Base-by-base conservation (phyloP, 2,113 vertebrate genomes). In the Gorsachius goisagi region DNA sequence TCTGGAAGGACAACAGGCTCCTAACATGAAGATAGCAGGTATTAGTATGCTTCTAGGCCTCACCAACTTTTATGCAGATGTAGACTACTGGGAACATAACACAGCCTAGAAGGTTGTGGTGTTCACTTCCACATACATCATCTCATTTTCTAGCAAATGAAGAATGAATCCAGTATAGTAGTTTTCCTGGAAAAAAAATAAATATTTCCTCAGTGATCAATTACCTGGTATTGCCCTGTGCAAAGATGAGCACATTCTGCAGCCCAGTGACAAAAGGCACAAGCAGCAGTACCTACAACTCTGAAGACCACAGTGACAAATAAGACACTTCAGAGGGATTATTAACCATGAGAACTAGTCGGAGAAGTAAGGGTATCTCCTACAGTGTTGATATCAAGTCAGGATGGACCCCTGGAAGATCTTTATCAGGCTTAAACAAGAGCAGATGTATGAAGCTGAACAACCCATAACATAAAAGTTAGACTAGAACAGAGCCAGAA, bases 11-110 rank as follows among this genome's bases (percentile, higher is more conserved):
- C 23, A 68, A 68, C 0, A 4, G 35, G 2, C 39, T 68, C 23
- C 44, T 19, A 24, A 58, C 12, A 45, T 24, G 28, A 82, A 58
- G 9, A 10, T 5, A n/a, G 15, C 18, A 35, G 21, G 8, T 27
- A 21, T 15, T 53, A 28, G 16, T 27, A 13, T 26, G 3, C 7
- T 68, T 50, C 28, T 58, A 20, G 15, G 11, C 23, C 56, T 59
- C 4, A 47, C 6, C 4, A 13, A 9, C 33, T 37, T 55, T 19
- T 33, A 32, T 39, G 62, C 20, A 55, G 14, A 3, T 22, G 1
- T 0, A 19, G 19, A 18, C 2, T 63, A 0, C 1, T 3, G 2
- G 58, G 27, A 90, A 30, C 7, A 27, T 6, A 53, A 63, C 45
- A 22, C 30, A 78, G 62, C 22, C 41, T 77, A 15, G 21, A 30